A percentile compares a stretch with the other conserved stretches of the same genome.
Evolutionary conservation across 2,888 invertebrate genomes (phyloP).

Genomic region (Anthophora plumipes): DNA sequence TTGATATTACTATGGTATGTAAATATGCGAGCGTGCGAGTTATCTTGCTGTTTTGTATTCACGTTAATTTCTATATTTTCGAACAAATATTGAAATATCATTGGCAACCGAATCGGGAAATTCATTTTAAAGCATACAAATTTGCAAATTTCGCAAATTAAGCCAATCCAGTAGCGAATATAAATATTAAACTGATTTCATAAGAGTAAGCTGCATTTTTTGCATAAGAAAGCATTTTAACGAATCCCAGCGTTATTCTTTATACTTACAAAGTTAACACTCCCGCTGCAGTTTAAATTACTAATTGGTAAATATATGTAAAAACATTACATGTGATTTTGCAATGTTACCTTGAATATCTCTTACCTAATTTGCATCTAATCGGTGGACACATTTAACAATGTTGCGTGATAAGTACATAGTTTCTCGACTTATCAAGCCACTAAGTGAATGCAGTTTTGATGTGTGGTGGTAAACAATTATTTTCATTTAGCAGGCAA

Average conservation of each 20-base stretch:
- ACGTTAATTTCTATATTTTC: slow-evolving; percentile 6
- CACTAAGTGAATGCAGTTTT: not conserved
- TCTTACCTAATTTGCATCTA: slow-evolving; percentile 10
- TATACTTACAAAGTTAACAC: not conserved
- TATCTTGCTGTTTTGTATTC: not conserved
- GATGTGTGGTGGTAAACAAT: not conserved
- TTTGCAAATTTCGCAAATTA: not conserved
- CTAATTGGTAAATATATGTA: not conserved
- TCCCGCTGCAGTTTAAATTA: not conserved
- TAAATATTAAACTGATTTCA: not conserved
- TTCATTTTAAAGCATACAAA: not conserved
- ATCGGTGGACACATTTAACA: slow-evolving; percentile 4
- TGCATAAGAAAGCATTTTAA: not conserved
- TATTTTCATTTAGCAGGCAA: not conserved
- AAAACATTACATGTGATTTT: not conserved
- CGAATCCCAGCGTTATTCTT: not conserved
- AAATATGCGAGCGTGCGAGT: not conserved
- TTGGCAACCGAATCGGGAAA: not conserved
- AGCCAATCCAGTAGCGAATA: not conserved
- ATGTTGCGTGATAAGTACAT: slow-evolving; percentile 9
- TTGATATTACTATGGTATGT: not conserved
- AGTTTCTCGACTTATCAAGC: not conserved
- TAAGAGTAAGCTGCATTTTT: not conserved
- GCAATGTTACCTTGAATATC: slow-evolving; percentile 5
- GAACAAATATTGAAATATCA: slow-evolving; percentile 18